A percentile compares a stretch with the other conserved stretches of the same genome.
These are phyloP conservation scores for Prionailurus bengalensis DNA, from an alignment of 2,113 vertebrate species.

Conservation along the genomic window DNA sequence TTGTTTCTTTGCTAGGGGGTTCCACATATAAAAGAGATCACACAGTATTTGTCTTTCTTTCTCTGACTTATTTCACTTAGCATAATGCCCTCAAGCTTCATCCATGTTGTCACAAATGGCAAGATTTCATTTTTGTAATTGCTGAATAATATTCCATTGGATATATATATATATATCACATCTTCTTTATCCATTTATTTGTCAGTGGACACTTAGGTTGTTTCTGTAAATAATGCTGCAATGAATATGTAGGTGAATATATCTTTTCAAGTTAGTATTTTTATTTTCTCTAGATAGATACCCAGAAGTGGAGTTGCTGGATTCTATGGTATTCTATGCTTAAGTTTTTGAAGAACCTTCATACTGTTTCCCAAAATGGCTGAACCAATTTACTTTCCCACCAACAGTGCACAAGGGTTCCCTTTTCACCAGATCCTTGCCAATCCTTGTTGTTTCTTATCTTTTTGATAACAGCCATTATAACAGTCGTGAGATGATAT, in stretches of 20 bases:
- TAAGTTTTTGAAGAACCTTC: neutral
- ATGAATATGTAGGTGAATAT: neutral
- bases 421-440: neutral
- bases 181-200: neutral
- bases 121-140: neutral
- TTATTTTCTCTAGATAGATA: neutral
- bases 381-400: neutral
- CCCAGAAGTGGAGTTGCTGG: neutral
- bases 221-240: neutral
- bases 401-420: neutral
- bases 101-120: neutral
- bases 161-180: neutral
- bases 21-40: neutral
- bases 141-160: neutral
- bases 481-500: neutral
- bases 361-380: neutral
- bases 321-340: neutral
- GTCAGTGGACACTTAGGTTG: neutral
- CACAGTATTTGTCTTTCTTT: neutral
- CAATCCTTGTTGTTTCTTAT: neutral
- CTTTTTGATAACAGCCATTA: neutral
- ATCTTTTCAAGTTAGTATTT: neutral
- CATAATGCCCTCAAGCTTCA: neutral
- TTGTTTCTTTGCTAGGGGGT: neutral
- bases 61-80: neutral